A percentile compares a stretch with the other conserved stretches of the same genome.
These are phyloP conservation scores for Turnix velox DNA, from an alignment of 2,113 vertebrate genomes.

Conservation along the genomic window DNA sequence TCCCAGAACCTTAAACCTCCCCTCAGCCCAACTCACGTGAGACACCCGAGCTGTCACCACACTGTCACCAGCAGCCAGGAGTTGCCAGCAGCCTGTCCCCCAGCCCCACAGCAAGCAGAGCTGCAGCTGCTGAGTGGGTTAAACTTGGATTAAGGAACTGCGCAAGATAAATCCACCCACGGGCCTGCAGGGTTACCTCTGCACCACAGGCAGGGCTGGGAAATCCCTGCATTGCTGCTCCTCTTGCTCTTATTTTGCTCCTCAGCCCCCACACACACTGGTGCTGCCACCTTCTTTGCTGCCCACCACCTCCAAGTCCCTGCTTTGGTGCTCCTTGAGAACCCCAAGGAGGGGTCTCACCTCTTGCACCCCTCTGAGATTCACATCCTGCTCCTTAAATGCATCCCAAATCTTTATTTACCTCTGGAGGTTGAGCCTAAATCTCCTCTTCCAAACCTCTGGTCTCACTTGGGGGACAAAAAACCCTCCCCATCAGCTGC, in stretches of 20 bases:
- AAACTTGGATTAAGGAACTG: not conserved
- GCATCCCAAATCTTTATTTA: accelerated
- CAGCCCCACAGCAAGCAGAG: not conserved
- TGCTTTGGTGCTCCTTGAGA: not conserved
- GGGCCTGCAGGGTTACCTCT: not conserved
- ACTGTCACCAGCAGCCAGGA: no score
- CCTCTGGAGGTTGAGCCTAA: not conserved
- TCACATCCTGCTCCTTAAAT: not conserved
- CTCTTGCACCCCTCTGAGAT: not conserved
- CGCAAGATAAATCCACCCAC: not conserved
- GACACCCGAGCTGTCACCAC: no score
- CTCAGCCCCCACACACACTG: not conserved
- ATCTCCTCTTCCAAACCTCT: not conserved
- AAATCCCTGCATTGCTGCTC: accelerated
- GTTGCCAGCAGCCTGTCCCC: not conserved
- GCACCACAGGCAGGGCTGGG: not conserved
- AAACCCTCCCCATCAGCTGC: not conserved
- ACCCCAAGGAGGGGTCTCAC: not conserved
- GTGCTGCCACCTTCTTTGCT: not conserved
- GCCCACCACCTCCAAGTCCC: not conserved
- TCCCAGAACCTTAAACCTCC: accelerated
- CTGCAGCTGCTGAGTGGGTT: not conserved
- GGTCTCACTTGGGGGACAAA: not conserved
- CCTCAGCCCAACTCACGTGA: no score
- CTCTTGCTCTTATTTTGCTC: not conserved